These are phyloP conservation scores for Sycophila sp. DNA, from an alignment of 1,140 invertebrate species.

Conservation along the genomic window DNA sequence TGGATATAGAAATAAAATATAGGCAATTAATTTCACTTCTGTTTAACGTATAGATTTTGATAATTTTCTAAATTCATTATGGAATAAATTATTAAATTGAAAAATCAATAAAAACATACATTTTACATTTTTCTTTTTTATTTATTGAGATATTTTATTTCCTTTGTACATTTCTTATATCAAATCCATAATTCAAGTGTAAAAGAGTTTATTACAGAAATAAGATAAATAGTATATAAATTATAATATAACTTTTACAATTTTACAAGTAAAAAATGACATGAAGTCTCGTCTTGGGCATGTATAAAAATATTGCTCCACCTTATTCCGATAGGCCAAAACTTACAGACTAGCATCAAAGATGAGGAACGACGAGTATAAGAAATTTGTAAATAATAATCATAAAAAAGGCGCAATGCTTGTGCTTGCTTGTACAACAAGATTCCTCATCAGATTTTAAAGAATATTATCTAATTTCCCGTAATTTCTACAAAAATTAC, in stretches of 20 bases:
- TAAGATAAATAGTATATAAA: conserved; percentile 15
- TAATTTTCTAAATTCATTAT: conserved; percentile 9
- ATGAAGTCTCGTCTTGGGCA: conserved; percentile 2
- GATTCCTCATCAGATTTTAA: background rate
- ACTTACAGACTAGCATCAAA: conserved; percentile 33
- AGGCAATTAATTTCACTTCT: conserved; percentile 27
- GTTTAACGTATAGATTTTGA: conserved; percentile 13
- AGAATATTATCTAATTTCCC: background rate
- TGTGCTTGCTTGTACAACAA: conserved; percentile 1
- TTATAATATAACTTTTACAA: conserved; percentile 14
- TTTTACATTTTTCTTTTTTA: conserved; percentile 23
- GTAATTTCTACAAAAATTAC: background rate
- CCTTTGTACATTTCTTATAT: conserved; percentile 22
- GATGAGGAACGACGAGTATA: conserved; percentile 27
- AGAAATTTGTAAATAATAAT: conserved; percentile 22
- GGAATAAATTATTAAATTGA: background rate
- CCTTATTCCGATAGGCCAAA: conserved; percentile 26
- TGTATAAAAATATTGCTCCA: conserved; percentile 38
- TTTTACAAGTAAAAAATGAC: conserved; percentile 23
- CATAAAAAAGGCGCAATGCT: background rate
- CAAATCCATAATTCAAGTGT: conserved; percentile 13
- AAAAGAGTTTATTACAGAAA: conserved; percentile 20
- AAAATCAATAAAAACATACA: background rate
- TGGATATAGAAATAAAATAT: conserved; percentile 36
- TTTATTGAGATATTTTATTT: conserved; percentile 3